Percentiles rank a stretch among this genome's conserved stretches.
Evolutionary conservation across 1,140 invertebrate genomes (phyloP).

Genomic region (Kradibia gibbosae): DNA sequence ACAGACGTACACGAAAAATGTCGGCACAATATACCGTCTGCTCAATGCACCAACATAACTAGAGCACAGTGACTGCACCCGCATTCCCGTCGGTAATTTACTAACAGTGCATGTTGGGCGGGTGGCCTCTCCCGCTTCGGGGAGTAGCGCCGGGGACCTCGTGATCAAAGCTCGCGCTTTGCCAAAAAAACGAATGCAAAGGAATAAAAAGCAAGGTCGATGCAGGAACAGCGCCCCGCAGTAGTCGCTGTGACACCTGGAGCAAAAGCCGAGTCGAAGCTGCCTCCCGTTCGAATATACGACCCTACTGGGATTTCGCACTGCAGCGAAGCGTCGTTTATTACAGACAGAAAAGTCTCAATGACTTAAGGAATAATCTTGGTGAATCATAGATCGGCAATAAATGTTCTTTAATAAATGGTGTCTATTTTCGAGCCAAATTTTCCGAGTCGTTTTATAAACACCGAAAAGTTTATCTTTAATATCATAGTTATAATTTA

Average conservation of each 20-base stretch:
- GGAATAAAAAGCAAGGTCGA: constrained; percentile 13
- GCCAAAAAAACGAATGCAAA: background rate
- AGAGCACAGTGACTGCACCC: background rate
- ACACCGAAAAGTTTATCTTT: too few species aligned
- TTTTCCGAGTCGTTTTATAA: too few species aligned
- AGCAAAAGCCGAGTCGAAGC: background rate
- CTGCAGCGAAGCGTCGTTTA: background rate
- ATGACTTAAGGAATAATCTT: too few species aligned
- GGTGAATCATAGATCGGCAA: too few species aligned
- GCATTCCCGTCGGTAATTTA: background rate
- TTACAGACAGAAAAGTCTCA: background rate
- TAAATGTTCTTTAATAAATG: too few species aligned
- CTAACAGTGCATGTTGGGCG: background rate
- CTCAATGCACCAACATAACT: background rate
- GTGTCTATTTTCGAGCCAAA: too few species aligned
- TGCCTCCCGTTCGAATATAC: background rate
- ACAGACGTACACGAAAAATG: background rate
- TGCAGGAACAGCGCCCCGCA: background rate
- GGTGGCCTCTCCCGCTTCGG: background rate
- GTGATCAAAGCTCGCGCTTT: constrained; percentile 17
- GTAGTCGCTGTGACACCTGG: background rate
- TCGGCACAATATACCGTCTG: background rate
- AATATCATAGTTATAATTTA: too few species aligned
- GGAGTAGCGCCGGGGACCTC: too few species aligned
- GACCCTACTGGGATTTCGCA: constrained; percentile 4